Base-by-base conservation (phyloP, 2,888 invertebrate species). In the Marronus borbonicus region DNA sequence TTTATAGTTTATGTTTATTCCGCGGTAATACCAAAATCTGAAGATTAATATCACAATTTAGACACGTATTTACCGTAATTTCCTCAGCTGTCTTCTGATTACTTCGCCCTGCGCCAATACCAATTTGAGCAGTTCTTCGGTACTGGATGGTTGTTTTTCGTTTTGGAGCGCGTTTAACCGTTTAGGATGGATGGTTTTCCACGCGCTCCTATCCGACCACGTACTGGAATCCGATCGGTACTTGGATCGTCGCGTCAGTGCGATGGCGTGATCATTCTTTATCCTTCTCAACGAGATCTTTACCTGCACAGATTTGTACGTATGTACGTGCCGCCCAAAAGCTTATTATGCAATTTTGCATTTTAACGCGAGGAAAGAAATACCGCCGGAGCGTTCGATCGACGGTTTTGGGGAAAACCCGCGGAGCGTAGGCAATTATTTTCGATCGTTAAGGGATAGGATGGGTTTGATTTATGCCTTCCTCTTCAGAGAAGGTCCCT, bases 61-160 rank as follows among this genome's bases (percentile, higher is more conserved):
- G 52, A 58, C 14, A 60, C 75, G 72, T 83, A 31, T 31, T 5
- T 31, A 88, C 89, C 89, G 86, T 78, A 89, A 84, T 83, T 88
- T 88, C 80, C 87, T 88, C 69, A 90, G 83, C 83, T 89, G 89
- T 80, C 85, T 87, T 80, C 89, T 90, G 76, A 92, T 91, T 58
- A 91, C 91, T 85, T 92, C 91, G 39, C 92, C 92, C 86, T 93
- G 92, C 1, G 90, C 90, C 66, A 92, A 87, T 77, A 93, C 92
- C 79, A 91, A 86, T 84, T 91, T 91, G 80, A 91, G 86, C 72
- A 91, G 85, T 81, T 90, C 88, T 81, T 91, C 90, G 79, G 91
- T 88, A 79, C 86, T 88, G 20, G 87, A 86, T 7, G 88, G 87
- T 80, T 90, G 84, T 85, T 89, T 85, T 86, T 89, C 84, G 83